A percentile compares a stretch with the other conserved stretches of the same genome.
Evolutionary conservation across 2,888 invertebrate species (phyloP).

Genomic region (Tanytarsus gracilentus): DNA sequence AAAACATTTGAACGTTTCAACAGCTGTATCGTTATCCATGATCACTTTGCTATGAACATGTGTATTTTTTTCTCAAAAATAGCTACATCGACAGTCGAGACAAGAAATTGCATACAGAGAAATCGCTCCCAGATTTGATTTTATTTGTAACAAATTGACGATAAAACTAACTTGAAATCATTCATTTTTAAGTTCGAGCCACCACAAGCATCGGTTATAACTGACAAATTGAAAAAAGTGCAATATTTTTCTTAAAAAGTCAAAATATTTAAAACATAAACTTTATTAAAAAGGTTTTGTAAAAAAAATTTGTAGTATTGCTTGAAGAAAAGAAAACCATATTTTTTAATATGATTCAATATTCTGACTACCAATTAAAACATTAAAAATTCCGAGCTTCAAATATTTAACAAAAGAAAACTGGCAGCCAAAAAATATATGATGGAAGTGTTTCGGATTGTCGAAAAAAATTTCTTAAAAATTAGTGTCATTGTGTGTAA

Average conservation of each 20-base stretch:
- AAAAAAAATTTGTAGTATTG: constrained; percentile 10
- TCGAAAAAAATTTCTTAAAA: not conserved
- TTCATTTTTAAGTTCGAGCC: not conserved
- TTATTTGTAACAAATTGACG: constrained; percentile 18
- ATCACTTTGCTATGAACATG: not conserved
- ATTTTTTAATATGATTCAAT: too few relatives aligned
- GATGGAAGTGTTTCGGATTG: constrained; percentile 11
- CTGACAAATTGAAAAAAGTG: constrained; percentile 2
- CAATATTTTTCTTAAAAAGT: constrained; percentile 9
- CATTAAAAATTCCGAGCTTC: too few relatives aligned
- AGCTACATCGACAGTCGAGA: constrained; percentile 1
- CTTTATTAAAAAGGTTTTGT: not conserved
- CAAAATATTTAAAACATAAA: too few relatives aligned
- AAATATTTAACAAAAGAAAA: too few relatives aligned
- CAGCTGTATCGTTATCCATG: not conserved
- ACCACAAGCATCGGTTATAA: not conserved
- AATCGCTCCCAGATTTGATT: constrained; percentile 19
- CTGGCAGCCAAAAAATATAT: not conserved
- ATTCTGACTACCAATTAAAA: too few relatives aligned
- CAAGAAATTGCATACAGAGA: not conserved
- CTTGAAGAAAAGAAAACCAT: not conserved
- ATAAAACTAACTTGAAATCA: constrained; percentile 13
- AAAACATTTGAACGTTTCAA: not conserved
- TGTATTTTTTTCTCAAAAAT: not conserved
- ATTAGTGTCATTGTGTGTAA: not conserved